phyloP scores from a whole-genome alignment of 1,140 invertebrate genomes.

The Calephelis virginiensis region DNA sequence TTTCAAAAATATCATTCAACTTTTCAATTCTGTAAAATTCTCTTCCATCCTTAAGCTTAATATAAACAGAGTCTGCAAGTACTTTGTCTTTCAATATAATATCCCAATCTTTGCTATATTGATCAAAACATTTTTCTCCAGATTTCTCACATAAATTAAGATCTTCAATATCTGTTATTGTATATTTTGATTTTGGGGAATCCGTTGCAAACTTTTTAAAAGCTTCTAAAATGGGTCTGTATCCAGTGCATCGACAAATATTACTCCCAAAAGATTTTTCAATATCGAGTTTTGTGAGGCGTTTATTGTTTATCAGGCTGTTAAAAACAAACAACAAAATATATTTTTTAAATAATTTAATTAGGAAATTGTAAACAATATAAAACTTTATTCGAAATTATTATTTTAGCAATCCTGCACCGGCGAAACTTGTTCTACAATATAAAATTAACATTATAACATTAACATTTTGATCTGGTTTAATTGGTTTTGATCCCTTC shows the following conservation, averaged over 20 bases:
- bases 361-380: no score
- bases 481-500: no score
- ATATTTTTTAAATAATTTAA: no score
- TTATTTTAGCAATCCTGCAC: no score
- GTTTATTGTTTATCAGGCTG: slow-evolving; percentile 40
- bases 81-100: slow-evolving; percentile 40
- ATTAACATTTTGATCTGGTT: no score
- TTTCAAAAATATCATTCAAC: slow-evolving; percentile 43
- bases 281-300: slow-evolving; percentile 80
- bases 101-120: slow-evolving; percentile 44
- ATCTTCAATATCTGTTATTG: slow-evolving; percentile 51
- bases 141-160: slow-evolving; percentile 47
- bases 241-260: slow-evolving; percentile 89
- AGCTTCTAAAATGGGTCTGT: slow-evolving; percentile 87
- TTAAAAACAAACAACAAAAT: no score
- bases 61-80: slow-evolving; percentile 38
- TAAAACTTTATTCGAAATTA: no score
- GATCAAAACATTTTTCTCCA: background rate
- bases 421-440: no score
- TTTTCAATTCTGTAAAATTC: slow-evolving; percentile 46
- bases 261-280: slow-evolving; percentile 86
- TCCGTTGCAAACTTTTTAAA: slow-evolving; percentile 83
- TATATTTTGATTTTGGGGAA: slow-evolving; percentile 23
- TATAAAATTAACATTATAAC: no score
- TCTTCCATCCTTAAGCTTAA: slow-evolving; percentile 46